Evolutionary conservation across 2,888 invertebrate genomes (phyloP).

Genomic region (Apamea crenata): DNA sequence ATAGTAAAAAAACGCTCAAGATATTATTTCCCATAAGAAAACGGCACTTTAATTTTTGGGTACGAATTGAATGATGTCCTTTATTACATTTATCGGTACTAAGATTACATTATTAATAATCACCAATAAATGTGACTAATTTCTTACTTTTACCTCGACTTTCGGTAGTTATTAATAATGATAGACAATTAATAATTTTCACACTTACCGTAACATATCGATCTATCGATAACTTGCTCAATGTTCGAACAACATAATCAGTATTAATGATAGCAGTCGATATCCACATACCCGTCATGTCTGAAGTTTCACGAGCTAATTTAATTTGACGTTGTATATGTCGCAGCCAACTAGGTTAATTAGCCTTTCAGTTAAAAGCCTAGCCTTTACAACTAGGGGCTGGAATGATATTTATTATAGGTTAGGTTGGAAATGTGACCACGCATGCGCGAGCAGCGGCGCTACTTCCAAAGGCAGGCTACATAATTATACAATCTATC

Average conservation of each 20-base stretch:
- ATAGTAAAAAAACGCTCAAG: too few relatives aligned
- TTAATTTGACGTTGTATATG: background rate
- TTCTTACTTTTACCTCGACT: too few relatives aligned
- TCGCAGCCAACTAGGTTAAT: background rate
- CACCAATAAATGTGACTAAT: too few relatives aligned
- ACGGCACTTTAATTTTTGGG: too few relatives aligned
- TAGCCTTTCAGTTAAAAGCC: background rate
- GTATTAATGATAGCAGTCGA: slow-evolving; percentile 56
- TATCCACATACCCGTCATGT: background rate
- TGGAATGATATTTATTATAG: background rate
- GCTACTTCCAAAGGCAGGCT: background rate
- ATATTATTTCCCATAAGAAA: too few relatives aligned
- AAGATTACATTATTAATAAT: too few relatives aligned
- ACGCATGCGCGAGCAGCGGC: background rate
- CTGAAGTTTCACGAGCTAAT: background rate
- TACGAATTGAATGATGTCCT: too few relatives aligned
- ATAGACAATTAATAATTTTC: too few relatives aligned
- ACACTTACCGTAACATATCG: slow-evolving; percentile 5
- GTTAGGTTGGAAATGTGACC: background rate
- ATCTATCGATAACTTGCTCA: slow-evolving; percentile 66
- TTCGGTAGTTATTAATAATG: too few relatives aligned
- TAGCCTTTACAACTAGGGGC: background rate
- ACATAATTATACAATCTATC: background rate
- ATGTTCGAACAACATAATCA: slow-evolving; percentile 65
- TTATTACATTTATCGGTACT: too few relatives aligned